phyloP scores from a whole-genome alignment of 2,113 vertebrate species.

The Sakesphorus luctuosus region DNA sequence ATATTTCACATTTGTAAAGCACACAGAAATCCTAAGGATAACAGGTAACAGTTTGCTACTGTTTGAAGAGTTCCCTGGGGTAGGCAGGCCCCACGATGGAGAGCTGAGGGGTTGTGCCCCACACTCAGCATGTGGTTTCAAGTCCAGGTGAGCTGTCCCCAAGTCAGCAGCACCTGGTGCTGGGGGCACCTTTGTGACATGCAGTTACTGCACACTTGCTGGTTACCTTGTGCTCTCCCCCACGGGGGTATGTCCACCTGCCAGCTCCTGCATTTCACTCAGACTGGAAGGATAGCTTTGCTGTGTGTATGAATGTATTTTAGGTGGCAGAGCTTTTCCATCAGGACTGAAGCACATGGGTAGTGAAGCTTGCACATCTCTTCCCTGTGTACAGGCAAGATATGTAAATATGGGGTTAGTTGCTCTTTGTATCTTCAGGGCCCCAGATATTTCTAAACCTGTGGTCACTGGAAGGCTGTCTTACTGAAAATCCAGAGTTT shows the following conservation, averaged over 20 bases:
- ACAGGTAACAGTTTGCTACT: background rate
- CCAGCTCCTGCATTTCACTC: background rate
- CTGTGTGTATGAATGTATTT: background rate
- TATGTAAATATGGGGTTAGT: background rate
- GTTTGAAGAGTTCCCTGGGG: background rate
- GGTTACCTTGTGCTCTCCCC: background rate
- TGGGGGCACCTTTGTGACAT: background rate
- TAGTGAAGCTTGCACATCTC: background rate
- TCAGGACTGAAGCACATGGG: background rate
- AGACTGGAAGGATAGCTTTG: background rate
- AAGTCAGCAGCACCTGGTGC: background rate
- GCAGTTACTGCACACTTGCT: background rate
- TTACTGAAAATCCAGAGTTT: background rate
- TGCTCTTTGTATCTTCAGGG: background rate
- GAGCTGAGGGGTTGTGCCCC: background rate
- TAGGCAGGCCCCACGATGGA: background rate
- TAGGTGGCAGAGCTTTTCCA: background rate
- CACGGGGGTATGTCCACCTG: rapidly evolving
- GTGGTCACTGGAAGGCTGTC: background rate
- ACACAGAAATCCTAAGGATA: background rate
- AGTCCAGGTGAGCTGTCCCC: background rate
- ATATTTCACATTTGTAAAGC: background rate
- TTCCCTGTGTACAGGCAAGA: background rate
- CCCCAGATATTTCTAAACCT: background rate
- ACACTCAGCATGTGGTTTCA: background rate